Conservation (phyloP, 2,113 vertebrate genomes). For the Taxidea taxus region DNA sequence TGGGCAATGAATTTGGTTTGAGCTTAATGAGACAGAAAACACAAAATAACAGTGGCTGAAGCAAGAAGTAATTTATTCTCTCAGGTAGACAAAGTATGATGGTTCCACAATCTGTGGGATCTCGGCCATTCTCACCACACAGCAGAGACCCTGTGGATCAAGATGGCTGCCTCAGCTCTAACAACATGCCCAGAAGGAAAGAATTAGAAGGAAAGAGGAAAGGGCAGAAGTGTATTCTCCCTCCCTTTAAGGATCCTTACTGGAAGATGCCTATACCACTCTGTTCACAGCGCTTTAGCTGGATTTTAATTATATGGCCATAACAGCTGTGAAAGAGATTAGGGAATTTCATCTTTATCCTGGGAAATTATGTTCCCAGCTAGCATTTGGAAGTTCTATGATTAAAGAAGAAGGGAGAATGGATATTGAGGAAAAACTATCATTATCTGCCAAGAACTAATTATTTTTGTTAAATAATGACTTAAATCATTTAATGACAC, state of each 20-base stretch:
- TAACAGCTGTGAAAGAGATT: background rate
- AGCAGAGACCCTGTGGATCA: background rate
- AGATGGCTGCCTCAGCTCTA: background rate
- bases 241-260: background rate
- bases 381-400: background rate
- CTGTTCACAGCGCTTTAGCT: background rate
- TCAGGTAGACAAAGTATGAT: background rate
- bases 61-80: background rate
- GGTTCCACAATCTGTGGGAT: background rate
- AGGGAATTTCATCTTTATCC: background rate
- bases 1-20: background rate
- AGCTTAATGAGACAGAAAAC: background rate
- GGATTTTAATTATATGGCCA: background rate
- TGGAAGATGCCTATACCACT: background rate
- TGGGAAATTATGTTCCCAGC: background rate
- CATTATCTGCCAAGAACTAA: background rate
- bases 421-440: background rate
- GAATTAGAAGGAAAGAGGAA: background rate
- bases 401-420: constrained; percentile 13
- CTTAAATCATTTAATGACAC: constrained; percentile 14
- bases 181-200: background rate
- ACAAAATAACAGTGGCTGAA: background rate
- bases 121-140: fast-evolving
- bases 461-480: constrained; percentile 46
- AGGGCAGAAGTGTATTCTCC: no score